These are phyloP conservation scores for Tokudaia tokunoshimensis DNA, from an alignment of 2,797 vertebrate species.

Conservation along the genomic window DNA sequence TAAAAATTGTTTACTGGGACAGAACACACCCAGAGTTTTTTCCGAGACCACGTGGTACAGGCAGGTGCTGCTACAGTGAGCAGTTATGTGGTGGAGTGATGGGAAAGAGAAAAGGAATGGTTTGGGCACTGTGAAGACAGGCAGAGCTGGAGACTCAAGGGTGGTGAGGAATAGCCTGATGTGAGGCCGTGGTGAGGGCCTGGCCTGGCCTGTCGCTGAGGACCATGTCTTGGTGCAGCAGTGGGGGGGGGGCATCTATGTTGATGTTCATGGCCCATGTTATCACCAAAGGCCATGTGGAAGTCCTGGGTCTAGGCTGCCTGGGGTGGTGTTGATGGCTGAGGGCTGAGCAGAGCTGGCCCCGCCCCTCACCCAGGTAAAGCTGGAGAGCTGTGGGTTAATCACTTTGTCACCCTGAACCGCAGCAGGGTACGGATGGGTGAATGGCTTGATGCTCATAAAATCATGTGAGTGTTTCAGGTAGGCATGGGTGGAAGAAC, in stretches of 20 bases:
- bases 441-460: neutral
- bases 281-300: neutral
- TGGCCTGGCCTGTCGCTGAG: too few relatives aligned
- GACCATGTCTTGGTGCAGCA: neutral
- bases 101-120: neutral
- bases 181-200: neutral
- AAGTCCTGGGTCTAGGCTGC: neutral
- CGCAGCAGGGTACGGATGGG: neutral
- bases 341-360: neutral
- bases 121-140: neutral
- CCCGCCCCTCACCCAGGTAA: neutral
- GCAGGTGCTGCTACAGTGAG: neutral
- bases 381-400: neutral
- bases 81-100: neutral
- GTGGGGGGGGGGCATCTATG: too few relatives aligned
- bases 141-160: too few relatives aligned
- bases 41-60: neutral
- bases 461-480: too few relatives aligned
- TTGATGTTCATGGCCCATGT: neutral
- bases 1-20: neutral
- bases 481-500: neutral
- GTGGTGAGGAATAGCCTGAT: too few relatives aligned
- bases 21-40: neutral
- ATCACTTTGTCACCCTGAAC: neutral
- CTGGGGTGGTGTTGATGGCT: neutral